Evolutionary conservation across 2,797 vertebrate species (phyloP).

Genomic region (Cheirogaleus major): DNA sequence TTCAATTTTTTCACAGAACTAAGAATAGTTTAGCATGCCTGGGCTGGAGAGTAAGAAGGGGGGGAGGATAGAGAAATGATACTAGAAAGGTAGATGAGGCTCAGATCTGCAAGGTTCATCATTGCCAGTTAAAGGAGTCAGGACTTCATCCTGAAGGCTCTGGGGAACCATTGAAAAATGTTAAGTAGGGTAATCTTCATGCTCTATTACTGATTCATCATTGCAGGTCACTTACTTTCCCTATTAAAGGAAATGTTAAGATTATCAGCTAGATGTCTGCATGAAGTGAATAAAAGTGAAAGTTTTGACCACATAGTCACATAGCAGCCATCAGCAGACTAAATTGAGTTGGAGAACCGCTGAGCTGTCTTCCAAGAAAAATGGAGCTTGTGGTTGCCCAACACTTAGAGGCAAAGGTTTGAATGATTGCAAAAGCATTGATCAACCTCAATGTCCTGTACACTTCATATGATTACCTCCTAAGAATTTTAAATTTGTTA

Average conservation of each 20-base stretch:
- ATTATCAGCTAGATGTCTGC: conserved; percentile 32
- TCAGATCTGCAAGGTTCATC: neutral
- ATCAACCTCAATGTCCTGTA: neutral
- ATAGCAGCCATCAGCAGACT: neutral
- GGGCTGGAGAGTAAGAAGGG: neutral
- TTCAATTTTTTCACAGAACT: conserved; percentile 18
- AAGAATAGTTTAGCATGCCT: neutral
- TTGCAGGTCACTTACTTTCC: conserved; percentile 23
- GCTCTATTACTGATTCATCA: conserved; percentile 21
- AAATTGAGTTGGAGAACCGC: conserved; percentile 11
- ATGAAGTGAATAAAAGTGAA: conserved; percentile 11
- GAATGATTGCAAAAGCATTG: neutral
- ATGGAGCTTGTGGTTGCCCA: neutral
- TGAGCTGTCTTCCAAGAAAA: neutral
- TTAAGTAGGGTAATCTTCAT: conserved; percentile 47
- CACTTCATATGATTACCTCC: neutral
- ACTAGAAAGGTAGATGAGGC: neutral
- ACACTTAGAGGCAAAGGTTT: neutral
- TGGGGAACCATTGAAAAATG: conserved; percentile 15
- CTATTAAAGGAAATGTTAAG: conserved; percentile 55
- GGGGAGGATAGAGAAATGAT: neutral
- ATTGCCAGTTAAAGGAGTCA: conserved; percentile 22
- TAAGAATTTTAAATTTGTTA: conserved; percentile 31
- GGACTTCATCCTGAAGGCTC: conserved; percentile 35
- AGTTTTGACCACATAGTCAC: conserved; percentile 11